Conservation (phyloP, 2,113 vertebrate genomes). For the Madoqua kirkii region DNA sequence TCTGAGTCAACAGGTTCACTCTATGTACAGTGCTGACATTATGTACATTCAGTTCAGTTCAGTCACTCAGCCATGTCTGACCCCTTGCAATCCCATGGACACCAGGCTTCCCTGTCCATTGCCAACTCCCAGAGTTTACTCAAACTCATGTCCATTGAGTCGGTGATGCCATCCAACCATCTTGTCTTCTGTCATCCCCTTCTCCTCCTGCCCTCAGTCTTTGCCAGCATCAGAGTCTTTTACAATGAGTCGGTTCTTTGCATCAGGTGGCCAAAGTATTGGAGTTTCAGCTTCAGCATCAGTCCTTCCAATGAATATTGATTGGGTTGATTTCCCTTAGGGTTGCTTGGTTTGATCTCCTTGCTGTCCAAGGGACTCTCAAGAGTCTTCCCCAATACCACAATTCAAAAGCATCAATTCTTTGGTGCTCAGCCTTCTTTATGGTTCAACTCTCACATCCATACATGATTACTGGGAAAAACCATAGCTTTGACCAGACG, state of each 20-base stretch:
- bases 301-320: background rate
- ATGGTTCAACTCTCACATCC: background rate
- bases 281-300: background rate
- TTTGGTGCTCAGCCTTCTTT: background rate
- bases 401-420: background rate
- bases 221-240: background rate
- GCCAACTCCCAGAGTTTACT: background rate
- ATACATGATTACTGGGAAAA: background rate
- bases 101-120: background rate
- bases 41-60: background rate
- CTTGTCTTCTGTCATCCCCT: background rate
- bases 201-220: background rate
- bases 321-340: background rate
- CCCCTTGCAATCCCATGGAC: too few relatives aligned
- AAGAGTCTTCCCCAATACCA: background rate
- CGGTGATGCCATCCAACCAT: background rate
- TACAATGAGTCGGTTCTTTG: background rate
- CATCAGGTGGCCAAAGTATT: background rate
- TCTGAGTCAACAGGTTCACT: background rate
- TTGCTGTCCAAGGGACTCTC: background rate
- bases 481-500: background rate
- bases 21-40: background rate
- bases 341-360: background rate
- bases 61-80: background rate
- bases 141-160: background rate